Conservation (phyloP, 2,113 vertebrate genomes). For the Cryptotis parvus region DNA sequence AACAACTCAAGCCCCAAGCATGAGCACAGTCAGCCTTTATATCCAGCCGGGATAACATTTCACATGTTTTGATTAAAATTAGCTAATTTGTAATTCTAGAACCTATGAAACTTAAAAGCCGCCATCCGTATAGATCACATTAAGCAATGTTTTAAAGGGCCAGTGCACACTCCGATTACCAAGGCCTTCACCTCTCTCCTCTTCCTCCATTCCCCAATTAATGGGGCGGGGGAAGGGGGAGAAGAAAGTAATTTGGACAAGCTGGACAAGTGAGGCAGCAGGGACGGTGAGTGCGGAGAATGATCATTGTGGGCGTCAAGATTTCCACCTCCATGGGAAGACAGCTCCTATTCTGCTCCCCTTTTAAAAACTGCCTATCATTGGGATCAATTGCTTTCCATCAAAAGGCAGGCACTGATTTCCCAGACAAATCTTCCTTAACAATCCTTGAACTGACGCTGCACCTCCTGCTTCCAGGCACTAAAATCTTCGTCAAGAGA, state of each 20-base stretch:
- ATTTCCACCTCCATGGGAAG: slow-evolving; percentile 67
- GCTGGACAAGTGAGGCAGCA: neutral
- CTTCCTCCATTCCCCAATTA: slow-evolving; percentile 62
- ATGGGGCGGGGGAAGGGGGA: slow-evolving; percentile 43
- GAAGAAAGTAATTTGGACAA: slow-evolving; percentile 66
- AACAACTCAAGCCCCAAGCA: slow-evolving; percentile 96
- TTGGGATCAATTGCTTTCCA: slow-evolving; percentile 61
- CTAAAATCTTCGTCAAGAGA: slow-evolving; percentile 57
- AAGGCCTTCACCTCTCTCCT: slow-evolving; percentile 56
- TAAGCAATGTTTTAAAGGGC: slow-evolving; percentile 86
- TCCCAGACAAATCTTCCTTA: slow-evolving; percentile 56
- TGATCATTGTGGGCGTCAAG: neutral
- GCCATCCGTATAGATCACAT: slow-evolving; percentile 92
- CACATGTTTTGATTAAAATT: slow-evolving; percentile 99
- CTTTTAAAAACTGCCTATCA: slow-evolving; percentile 26
- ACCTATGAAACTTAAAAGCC: slow-evolving; percentile 96
- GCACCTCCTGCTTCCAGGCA: slow-evolving; percentile 21
- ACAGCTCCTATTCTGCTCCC: slow-evolving; percentile 61
- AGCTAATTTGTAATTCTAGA: slow-evolving; percentile 99
- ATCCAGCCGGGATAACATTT: slow-evolving; percentile 97
- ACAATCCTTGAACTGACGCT: neutral
- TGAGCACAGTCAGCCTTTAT: slow-evolving; percentile 97
- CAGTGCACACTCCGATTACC: slow-evolving; percentile 78
- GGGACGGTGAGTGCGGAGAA: slow-evolving; percentile 36
- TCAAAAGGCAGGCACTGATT: slow-evolving; percentile 61